Evolutionary conservation across 2,113 vertebrate genomes (phyloP).

Genomic region (Chaetodon auriga): DNA sequence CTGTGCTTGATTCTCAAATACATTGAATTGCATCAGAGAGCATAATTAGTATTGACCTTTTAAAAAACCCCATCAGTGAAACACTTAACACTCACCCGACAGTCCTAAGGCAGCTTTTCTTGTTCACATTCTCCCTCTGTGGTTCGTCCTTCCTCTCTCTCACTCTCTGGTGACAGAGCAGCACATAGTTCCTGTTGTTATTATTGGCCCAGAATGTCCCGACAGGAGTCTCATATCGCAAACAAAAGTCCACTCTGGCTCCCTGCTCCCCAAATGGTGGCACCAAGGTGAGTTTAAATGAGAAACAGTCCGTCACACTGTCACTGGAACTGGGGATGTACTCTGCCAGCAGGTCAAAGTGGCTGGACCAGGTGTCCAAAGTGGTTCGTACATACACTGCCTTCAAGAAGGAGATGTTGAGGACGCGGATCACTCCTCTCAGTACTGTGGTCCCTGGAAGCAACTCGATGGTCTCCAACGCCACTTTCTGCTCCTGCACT

Average conservation of each 20-base stretch:
- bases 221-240: constrained; percentile 92
- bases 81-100: constrained; percentile 86
- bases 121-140: constrained; percentile 81
- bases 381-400: constrained; percentile 91
- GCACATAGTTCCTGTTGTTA: constrained; percentile 87
- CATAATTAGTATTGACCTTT: neutral
- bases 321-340: constrained; percentile 90
- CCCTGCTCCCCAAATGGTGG: constrained; percentile 89
- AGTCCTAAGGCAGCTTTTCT: constrained; percentile 94
- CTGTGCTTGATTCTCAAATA: neutral
- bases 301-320: constrained; percentile 89
- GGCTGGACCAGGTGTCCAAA: constrained; percentile 90
- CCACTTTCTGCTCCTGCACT: constrained; percentile 88
- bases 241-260: constrained; percentile 92
- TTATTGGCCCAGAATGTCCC: constrained; percentile 98
- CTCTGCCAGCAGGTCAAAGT: constrained; percentile 93
- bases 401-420: constrained; percentile 94
- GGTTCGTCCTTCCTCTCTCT: constrained; percentile 69
- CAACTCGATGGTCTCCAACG: constrained; percentile 87
- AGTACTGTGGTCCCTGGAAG: constrained; percentile 87
- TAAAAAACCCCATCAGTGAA: neutral
- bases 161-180: constrained; percentile 89
- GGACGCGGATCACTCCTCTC: constrained; percentile 90
- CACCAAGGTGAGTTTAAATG: constrained; percentile 91
- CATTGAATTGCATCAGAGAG: neutral